Conservation (phyloP, 1,140 invertebrate genomes). For the Metaphire vulgaris region DNA sequence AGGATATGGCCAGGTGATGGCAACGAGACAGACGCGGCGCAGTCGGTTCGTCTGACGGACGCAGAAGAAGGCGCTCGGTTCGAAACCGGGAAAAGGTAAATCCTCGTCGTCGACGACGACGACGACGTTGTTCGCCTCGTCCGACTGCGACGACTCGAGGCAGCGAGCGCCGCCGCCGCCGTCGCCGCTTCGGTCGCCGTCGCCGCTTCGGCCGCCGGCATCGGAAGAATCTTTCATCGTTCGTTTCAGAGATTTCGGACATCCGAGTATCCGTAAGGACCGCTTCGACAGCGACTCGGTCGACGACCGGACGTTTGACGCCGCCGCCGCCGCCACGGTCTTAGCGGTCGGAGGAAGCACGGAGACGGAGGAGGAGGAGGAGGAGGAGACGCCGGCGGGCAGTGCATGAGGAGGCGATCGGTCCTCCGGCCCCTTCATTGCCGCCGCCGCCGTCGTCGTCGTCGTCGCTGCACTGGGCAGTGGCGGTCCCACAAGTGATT, state of each 20-base stretch:
- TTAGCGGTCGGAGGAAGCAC: background rate
- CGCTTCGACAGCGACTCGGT: background rate
- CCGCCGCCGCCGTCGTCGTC: no score
- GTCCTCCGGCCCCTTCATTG: background rate
- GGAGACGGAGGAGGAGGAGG: background rate
- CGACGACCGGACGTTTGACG: no score
- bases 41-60: constrained; percentile 76
- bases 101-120: constrained; percentile 47
- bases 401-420: background rate
- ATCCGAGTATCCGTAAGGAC: background rate
- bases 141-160: no score
- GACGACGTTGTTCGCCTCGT: background rate
- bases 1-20: constrained; percentile 99
- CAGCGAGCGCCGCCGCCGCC: no score
- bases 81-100: constrained; percentile 81
- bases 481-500: no score
- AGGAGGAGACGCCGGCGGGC: background rate
- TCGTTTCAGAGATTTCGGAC: background rate
- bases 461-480: no score
- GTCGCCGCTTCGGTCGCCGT: no score
- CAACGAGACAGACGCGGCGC: constrained; percentile 80
- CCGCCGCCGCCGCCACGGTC: no score
- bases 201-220: background rate
- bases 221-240: background rate
- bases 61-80: constrained; percentile 65